These are phyloP conservation scores for Margarornis squamiger DNA, from an alignment of 2,797 vertebrate species.

Conservation along the genomic window DNA sequence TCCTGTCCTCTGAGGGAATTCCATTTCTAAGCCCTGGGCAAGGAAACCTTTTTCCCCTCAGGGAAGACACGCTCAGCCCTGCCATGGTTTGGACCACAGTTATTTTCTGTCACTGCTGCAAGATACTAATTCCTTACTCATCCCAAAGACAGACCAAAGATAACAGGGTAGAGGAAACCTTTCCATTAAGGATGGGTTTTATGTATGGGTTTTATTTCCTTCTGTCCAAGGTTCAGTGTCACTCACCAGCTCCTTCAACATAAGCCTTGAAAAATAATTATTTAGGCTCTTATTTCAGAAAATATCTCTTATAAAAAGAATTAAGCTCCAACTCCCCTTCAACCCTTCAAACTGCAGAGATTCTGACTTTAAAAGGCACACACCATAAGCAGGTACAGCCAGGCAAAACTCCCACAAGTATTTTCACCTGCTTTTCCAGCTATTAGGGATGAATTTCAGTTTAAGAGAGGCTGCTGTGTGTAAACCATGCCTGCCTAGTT, in stretches of 20 bases:
- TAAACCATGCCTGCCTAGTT: neutral
- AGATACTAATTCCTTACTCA: neutral
- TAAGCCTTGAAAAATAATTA: neutral
- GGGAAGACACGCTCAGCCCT: neutral
- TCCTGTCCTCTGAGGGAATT: neutral
- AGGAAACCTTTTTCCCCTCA: neutral
- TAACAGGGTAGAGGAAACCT: neutral
- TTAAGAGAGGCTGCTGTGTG: neutral
- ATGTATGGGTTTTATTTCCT: neutral
- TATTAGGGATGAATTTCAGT: neutral
- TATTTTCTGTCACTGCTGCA: neutral
- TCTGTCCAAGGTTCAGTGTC: neutral
- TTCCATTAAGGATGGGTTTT: neutral
- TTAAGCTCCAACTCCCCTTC: neutral
- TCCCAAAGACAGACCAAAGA: neutral
- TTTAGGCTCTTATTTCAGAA: neutral
- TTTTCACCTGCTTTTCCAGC: neutral
- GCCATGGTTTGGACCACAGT: rapidly evolving
- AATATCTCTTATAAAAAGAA: rapidly evolving
- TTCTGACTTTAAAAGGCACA: neutral
- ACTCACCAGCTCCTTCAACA: neutral
- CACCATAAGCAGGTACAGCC: neutral
- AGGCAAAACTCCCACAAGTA: neutral
- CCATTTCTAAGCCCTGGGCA: neutral
- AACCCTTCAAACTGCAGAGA: neutral